These are phyloP conservation scores for Crambe crambe DNA, from an alignment of 37 sponge, comb jelly and placozoan species.

Conservation along the genomic window DNA sequence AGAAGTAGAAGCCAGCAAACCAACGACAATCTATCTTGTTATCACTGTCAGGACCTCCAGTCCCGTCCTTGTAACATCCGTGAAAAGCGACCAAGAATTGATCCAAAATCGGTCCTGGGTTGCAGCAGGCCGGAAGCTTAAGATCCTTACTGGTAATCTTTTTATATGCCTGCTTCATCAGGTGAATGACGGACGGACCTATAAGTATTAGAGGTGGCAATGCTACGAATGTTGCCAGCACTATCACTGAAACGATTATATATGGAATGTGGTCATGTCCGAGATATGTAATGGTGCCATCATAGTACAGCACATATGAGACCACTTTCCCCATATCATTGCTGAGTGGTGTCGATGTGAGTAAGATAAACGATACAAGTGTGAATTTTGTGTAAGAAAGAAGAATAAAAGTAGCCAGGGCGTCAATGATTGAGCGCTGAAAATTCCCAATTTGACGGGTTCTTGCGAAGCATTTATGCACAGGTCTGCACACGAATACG, in stretches of 20 bases:
- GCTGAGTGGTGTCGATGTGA: constrained; percentile 27
- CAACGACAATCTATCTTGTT: constrained; percentile 43
- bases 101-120: constrained; percentile 6
- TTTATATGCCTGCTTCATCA: neutral
- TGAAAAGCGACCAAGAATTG: constrained; percentile 61
- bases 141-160: neutral
- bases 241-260: constrained; percentile 12
- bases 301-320: constrained; percentile 23
- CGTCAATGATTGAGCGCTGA: constrained; percentile 30
- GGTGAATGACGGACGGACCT: constrained; percentile 3
- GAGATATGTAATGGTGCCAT: constrained; percentile 42
- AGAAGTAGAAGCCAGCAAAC: constrained; percentile 75
- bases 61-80: constrained; percentile 69
- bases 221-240: constrained; percentile 36
- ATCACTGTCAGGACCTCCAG: neutral
- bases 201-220: constrained; percentile 67
- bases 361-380: constrained; percentile 48
- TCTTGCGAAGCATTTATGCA: constrained; percentile 41
- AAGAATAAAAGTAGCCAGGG: constrained; percentile 63
- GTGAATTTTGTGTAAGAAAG: constrained; percentile 75
- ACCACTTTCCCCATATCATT: neutral
- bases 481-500: constrained; percentile 22
- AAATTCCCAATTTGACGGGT: constrained; percentile 27
- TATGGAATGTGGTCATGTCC: constrained; percentile 25
- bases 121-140: neutral